A percentile compares a stretch with the other conserved stretches of the same genome.
phyloP scores from a whole-genome alignment of 2,113 vertebrate species.

The Ascaphus truei region DNA sequence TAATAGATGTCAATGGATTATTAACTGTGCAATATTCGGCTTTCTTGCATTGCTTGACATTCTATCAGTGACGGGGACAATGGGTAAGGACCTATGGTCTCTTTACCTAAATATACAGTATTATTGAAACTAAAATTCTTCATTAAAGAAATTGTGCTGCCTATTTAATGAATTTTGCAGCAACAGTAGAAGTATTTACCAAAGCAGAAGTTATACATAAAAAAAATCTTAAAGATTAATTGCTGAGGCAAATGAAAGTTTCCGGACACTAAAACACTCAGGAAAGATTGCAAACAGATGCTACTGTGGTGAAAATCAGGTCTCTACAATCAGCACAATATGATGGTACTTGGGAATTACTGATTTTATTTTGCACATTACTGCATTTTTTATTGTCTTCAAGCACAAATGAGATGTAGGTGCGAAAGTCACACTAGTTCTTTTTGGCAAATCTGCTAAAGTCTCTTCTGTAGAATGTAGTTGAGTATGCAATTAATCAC shows the following conservation, averaged over 20 bases:
- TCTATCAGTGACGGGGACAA: too few species aligned
- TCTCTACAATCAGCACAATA: constrained; percentile 35
- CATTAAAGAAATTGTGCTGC: too few species aligned
- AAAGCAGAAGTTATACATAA: constrained; percentile 7
- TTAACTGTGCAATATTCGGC: too few species aligned
- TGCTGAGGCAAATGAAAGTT: constrained; percentile 25
- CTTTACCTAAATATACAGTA: not conserved
- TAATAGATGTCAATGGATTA: too few species aligned
- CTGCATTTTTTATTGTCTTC: constrained; percentile 32
- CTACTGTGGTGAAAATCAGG: constrained; percentile 31
- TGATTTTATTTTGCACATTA: constrained; percentile 37
- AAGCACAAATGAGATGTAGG: constrained; percentile 34
- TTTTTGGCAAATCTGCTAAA: constrained; percentile 32
- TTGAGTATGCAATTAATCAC: constrained; percentile 20
- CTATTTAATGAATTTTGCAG: too few species aligned
- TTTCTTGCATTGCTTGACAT: too few species aligned
- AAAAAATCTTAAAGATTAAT: constrained; percentile 28
- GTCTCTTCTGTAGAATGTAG: constrained; percentile 5
- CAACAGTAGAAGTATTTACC: too few species aligned
- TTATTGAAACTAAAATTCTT: too few species aligned
- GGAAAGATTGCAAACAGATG: constrained; percentile 32
- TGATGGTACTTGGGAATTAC: constrained; percentile 34
- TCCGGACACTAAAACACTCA: constrained; percentile 8
- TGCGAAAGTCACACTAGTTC: constrained; percentile 27
- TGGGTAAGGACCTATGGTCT: too few species aligned